Conservation (phyloP, 2,888 invertebrate genomes). For the Archips crataeganus region DNA sequence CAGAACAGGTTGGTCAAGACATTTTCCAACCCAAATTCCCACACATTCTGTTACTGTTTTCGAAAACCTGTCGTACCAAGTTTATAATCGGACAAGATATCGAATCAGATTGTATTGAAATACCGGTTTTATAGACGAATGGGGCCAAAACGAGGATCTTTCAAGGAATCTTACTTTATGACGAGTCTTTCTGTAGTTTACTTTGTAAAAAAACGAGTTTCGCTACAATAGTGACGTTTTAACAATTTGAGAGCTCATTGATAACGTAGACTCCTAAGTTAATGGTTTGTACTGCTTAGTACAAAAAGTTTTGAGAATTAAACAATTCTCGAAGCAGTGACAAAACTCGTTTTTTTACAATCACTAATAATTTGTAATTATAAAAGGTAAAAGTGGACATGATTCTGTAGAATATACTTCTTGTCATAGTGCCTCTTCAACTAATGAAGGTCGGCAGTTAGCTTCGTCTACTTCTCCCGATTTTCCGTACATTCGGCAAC, state of each 20-base stretch:
- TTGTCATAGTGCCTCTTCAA: too few species aligned
- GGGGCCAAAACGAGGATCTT: conserved; percentile 32
- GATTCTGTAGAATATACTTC: too few species aligned
- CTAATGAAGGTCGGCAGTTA: too few species aligned
- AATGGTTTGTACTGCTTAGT: not conserved
- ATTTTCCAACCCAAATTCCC: conserved; percentile 56
- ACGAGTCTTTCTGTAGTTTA: conserved; percentile 16
- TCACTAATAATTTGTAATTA: not conserved
- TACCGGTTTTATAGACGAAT: conserved; percentile 50
- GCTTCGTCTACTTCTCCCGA: too few species aligned
- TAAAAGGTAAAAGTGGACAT: not conserved
- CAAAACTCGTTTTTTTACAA: too few species aligned
- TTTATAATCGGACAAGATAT: conserved; percentile 55
- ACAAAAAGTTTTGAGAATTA: too few species aligned
- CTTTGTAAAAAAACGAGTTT: conserved; percentile 14
- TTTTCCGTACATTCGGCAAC: too few species aligned
- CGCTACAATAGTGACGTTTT: conserved; percentile 18
- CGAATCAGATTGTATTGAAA: conserved; percentile 52
- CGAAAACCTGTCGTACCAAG: conserved; percentile 64
- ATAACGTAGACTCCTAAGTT: not conserved
- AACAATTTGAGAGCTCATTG: conserved; percentile 14
- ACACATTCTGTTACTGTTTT: conserved; percentile 55
- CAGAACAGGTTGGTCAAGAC: conserved; percentile 63
- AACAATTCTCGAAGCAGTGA: not conserved
- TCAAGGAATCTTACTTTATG: conserved; percentile 30